These are phyloP conservation scores for Plutella xylostella DNA, from an alignment of 2,888 invertebrate genomes.

Conservation along the genomic window DNA sequence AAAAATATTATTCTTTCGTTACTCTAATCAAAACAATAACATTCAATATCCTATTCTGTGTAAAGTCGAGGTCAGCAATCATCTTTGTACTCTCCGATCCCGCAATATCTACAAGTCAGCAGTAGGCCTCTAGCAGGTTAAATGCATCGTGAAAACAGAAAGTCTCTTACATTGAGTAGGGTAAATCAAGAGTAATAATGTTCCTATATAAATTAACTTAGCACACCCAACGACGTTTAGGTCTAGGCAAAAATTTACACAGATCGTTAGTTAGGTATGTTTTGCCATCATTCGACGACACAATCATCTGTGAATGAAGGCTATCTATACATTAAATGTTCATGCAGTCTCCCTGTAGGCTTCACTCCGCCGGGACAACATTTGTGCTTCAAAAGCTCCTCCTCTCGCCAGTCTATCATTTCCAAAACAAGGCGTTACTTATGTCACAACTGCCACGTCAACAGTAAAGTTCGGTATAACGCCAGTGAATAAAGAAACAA, in stretches of 20 bases:
- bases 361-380: no score
- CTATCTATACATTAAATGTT: no score
- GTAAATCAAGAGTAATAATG: conserved; percentile 10
- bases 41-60: no score
- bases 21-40: no score
- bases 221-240: background rate
- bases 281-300: no score
- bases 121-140: conserved; percentile 55
- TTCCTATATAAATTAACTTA: conserved; percentile 13
- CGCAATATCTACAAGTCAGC: conserved; percentile 36
- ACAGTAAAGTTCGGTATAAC: no score
- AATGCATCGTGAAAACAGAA: conserved; percentile 30
- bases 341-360: no score
- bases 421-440: conserved; percentile 28
- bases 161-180: background rate
- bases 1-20: no score
- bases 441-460: background rate
- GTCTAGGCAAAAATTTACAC: background rate
- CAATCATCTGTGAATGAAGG: no score
- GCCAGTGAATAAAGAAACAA: no score
- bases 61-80: no score
- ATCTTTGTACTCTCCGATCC: conserved; percentile 34
- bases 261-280: no score
- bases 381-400: conserved; percentile 41
- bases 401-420: conserved; percentile 46